phyloP scores from a whole-genome alignment of 2,888 invertebrate species.

The Merodon equestris region DNA sequence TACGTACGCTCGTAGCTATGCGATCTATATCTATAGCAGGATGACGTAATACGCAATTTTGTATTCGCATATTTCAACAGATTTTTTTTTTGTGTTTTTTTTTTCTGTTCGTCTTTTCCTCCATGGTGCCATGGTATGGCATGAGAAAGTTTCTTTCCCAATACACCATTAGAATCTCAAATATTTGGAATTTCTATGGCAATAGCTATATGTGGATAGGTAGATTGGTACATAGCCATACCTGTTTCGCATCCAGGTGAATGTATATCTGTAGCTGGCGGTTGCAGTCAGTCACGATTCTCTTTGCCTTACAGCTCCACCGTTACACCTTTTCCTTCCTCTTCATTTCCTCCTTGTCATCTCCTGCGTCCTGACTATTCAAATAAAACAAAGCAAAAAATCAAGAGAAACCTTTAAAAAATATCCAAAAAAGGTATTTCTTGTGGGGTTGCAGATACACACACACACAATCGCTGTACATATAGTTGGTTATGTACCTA shows the following conservation, averaged over 20 bases:
- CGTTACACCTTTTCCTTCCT: background rate
- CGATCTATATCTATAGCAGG: slow-evolving; percentile 18
- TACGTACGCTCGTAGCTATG: background rate
- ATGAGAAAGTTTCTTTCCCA: slow-evolving; percentile 49
- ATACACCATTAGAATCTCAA: slow-evolving; percentile 50
- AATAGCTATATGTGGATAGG: slow-evolving; percentile 9
- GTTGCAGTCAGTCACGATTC: slow-evolving; percentile 52
- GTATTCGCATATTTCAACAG: slow-evolving; percentile 42
- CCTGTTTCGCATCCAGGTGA: slow-evolving; percentile 43
- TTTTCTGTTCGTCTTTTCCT: background rate
- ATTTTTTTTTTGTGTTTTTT: background rate
- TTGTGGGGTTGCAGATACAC: slow-evolving; percentile 29
- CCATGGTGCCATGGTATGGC: slow-evolving; percentile 4
- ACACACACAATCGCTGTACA: slow-evolving; percentile 9
- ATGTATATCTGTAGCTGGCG: slow-evolving; percentile 21
- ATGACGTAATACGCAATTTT: slow-evolving; percentile 54
- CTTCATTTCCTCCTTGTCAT: background rate
- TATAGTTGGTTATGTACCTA: slow-evolving; percentile 31
- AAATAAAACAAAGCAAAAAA: slow-evolving; percentile 5
- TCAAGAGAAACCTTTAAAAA: too few species aligned
- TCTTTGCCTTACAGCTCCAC: slow-evolving; percentile 15
- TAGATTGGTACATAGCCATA: slow-evolving; percentile 1
- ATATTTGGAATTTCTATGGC: slow-evolving; percentile 46
- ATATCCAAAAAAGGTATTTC: slow-evolving; percentile 28
- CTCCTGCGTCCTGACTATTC: slow-evolving; percentile 20